Evolutionary conservation across 1,140 invertebrate species (phyloP).

Genomic region (Zaprionus gabonicus): DNA sequence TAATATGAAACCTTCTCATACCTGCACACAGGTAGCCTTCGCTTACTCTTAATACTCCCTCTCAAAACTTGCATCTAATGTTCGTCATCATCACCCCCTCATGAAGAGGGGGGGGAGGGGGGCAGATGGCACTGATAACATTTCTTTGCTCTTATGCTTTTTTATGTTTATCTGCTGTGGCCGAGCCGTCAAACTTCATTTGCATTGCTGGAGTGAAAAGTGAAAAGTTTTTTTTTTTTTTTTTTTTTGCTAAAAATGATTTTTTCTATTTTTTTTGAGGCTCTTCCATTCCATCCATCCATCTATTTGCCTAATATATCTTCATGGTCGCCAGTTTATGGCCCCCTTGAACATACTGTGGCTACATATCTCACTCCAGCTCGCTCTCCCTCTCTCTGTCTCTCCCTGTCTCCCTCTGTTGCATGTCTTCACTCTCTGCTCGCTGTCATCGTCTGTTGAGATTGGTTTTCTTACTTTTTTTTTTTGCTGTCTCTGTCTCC

Average conservation of each 20-base stretch:
- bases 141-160: slow-evolving; percentile 32
- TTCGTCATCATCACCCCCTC: slow-evolving; percentile 45
- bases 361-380: slow-evolving; percentile 39
- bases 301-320: slow-evolving; percentile 83
- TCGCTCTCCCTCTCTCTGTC: slow-evolving; percentile 22
- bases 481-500: slow-evolving; percentile 39
- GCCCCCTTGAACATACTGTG: slow-evolving; percentile 40
- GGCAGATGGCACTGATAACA: slow-evolving; percentile 45
- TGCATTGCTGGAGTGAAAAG: slow-evolving; percentile 64
- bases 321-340: slow-evolving; percentile 81
- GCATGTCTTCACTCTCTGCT: slow-evolving; percentile 20
- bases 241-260: slow-evolving; percentile 56
- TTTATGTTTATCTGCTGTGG: slow-evolving; percentile 67
- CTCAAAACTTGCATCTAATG: slow-evolving; percentile 54
- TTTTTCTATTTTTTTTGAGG: slow-evolving; percentile 37
- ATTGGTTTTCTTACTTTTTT: slow-evolving; percentile 51
- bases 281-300: slow-evolving; percentile 46
- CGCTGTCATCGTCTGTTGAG: slow-evolving; percentile 79
- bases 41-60: slow-evolving; percentile 3
- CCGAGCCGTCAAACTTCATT: slow-evolving; percentile 72
- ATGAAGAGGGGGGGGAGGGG: neutral
- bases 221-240: slow-evolving; percentile 59
- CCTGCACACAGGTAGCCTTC: slow-evolving; percentile 29
- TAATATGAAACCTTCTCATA: slow-evolving; percentile 61
- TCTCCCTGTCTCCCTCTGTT: slow-evolving; percentile 42